phyloP scores from a whole-genome alignment of 1,140 invertebrate species.

The Pseudomyrmex concolor region DNA sequence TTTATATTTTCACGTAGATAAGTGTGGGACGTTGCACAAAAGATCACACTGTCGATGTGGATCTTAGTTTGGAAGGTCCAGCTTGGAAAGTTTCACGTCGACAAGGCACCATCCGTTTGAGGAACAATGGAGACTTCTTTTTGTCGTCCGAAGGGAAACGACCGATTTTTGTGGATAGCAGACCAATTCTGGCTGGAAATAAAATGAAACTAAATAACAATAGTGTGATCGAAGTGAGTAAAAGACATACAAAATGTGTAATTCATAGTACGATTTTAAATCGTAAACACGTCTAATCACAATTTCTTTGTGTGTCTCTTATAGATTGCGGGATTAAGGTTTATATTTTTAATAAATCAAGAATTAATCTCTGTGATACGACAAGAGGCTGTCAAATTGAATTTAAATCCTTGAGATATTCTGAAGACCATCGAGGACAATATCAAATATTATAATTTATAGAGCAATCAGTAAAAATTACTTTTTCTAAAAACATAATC shows the following conservation, averaged over 20 bases:
- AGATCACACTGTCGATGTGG: conserved; percentile 96
- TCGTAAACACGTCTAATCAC: not conserved
- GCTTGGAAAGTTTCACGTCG: conserved; percentile 93
- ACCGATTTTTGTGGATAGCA: conserved; percentile 96
- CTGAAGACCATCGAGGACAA: conserved; percentile 8
- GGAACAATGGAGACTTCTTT: conserved; percentile 97
- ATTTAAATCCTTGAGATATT: conserved; percentile 81
- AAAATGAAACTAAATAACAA: conserved; percentile 96
- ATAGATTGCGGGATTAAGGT: conserved; percentile 94
- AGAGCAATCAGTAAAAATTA: conserved; percentile 7
- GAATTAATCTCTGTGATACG: conserved; percentile 94
- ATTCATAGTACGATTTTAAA: conserved; percentile 11
- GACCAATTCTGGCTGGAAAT: conserved; percentile 93
- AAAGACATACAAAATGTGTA: conserved; percentile 9
- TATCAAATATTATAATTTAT: conserved; percentile 13
- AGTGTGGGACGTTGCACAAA: conserved; percentile 95
- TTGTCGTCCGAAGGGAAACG: conserved; percentile 97
- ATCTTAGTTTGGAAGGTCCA: conserved; percentile 96
- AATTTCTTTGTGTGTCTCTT: conserved; percentile 59
- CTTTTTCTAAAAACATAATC: not conserved
- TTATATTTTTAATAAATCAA: conserved; percentile 97
- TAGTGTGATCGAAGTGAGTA: conserved; percentile 94
- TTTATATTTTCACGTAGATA: conserved; percentile 87
- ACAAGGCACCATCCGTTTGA: conserved; percentile 95
- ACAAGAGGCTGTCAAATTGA: conserved; percentile 92